Percentiles rank a stretch among this genome's conserved stretches.
Evolutionary conservation across 2,888 invertebrate genomes (phyloP).

Genomic region (Leucophenga montana): DNA sequence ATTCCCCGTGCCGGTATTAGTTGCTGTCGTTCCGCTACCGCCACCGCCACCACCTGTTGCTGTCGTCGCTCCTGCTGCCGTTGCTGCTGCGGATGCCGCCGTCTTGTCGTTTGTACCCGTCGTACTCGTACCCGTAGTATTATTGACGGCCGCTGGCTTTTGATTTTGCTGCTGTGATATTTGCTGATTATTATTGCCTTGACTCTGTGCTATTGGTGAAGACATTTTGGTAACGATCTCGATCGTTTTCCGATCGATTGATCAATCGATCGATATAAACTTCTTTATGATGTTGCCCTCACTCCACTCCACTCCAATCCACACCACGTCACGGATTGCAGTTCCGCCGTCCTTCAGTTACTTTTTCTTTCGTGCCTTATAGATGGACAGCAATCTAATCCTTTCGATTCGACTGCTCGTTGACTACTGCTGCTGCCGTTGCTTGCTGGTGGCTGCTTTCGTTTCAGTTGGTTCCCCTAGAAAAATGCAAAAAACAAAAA

Average conservation of each 20-base stretch:
- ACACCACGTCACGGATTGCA: no score
- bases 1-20: slow-evolving; percentile 32
- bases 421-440: not conserved
- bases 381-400: not conserved
- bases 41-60: slow-evolving; percentile 42
- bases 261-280: slow-evolving; percentile 5
- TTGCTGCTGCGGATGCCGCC: slow-evolving; percentile 54
- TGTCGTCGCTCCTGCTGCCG: slow-evolving; percentile 52
- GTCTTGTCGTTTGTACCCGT: slow-evolving; percentile 34
- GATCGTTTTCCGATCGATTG: not conserved
- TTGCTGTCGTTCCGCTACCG: slow-evolving; percentile 41
- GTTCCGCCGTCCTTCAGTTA: no score
- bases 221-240: slow-evolving; percentile 46
- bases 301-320: no score
- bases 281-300: slow-evolving; percentile 32
- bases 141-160: slow-evolving; percentile 43
- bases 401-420: not conserved
- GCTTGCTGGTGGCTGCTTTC: not conserved
- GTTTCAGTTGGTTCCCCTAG: not conserved
- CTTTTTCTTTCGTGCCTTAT: no score
- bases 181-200: slow-evolving; percentile 47
- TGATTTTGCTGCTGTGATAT: slow-evolving; percentile 54
- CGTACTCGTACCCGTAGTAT: not conserved
- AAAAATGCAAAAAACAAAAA: not conserved
- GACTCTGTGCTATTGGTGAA: slow-evolving; percentile 59